phyloP scores from a whole-genome alignment of 1,140 invertebrate species.

The Elysia chlorotica region DNA sequence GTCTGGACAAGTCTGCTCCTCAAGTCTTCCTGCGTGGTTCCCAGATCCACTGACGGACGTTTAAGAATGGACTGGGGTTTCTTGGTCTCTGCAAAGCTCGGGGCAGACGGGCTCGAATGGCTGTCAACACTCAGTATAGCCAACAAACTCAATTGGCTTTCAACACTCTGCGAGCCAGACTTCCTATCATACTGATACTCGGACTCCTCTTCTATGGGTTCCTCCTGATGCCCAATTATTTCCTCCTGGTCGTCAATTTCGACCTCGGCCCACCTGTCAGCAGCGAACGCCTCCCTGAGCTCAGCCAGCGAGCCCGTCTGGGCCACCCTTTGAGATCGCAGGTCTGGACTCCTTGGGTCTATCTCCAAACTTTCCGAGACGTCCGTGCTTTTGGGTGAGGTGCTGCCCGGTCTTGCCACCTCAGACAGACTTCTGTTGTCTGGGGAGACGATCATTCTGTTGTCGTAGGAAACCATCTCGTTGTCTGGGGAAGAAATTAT shows the following conservation, averaged over 20 bases:
- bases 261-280: conserved; percentile 59
- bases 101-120: too few species aligned
- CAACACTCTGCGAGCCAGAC: too few species aligned
- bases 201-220: too few species aligned
- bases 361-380: conserved; percentile 26
- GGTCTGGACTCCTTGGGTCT: conserved; percentile 2
- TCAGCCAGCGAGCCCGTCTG: conserved; percentile 22
- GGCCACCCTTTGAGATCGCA: background rate
- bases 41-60: conserved; percentile 41
- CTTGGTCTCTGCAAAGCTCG: too few species aligned
- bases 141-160: conserved; percentile 69
- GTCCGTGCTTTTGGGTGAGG: conserved; percentile 20
- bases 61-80: too few species aligned
- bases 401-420: too few species aligned
- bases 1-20: too few species aligned
- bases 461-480: background rate
- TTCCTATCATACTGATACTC: too few species aligned
- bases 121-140: conserved; percentile 77
- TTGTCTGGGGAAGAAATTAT: conserved; percentile 61
- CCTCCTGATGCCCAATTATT: too few species aligned
- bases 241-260: conserved; percentile 30
- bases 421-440: conserved; percentile 4
- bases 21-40: conserved; percentile 41
- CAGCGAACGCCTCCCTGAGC: conserved; percentile 37
- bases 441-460: too few species aligned